Base-by-base conservation (phyloP, 2,113 vertebrate genomes). In the Manacus vitellinus region DNA sequence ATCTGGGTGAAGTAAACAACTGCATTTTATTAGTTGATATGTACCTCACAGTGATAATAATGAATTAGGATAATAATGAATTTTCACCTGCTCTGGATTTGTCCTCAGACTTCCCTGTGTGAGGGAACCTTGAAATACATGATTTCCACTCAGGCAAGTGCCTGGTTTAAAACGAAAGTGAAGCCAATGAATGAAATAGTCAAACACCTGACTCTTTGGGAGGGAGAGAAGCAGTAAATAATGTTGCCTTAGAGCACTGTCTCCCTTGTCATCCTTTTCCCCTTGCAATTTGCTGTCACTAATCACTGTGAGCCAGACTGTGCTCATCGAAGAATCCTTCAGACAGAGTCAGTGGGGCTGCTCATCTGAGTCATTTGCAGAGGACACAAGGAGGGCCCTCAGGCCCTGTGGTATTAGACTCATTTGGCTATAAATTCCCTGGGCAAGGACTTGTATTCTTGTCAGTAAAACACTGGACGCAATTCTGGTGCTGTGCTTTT, bases 331-430 rank as follows among this genome's bases (percentile, higher is more conserved):
- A 89, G 89, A 51, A 93, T 83, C 67, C 77, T 87, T 94, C 92
- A 82, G 76, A 41, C 0, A 1, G 65, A 94, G 67, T 74, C 67
- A 4, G 67, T 55, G 71, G 30, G 58, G 63, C 79, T 81, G 76
- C 84, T 92, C 76, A 23, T 58, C 82, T 92, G 79, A 92, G 91
- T 94, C 89, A 94, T 94, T 89, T 86, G 65, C 61, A 71, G 80
- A 39, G 67, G 65, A 51, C 2, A 5, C 68, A 55, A 80, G 49
- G 23, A 5, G 58, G 56, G 49, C 62, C 62, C 31, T 71, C 37
- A 59, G 80, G 43, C 67, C 71, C 10, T 7, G 22, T 88, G 74
- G 51, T 76, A 9, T 70, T 63, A 63, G 62, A 46, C 23, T 90
- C 37, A 58, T 82, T 93, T n/a, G 56, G 62, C 71, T 85, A 54